Conservation (phyloP, 92 coral and sea anemone genomes). For the Nematostella vectensis region DNA sequence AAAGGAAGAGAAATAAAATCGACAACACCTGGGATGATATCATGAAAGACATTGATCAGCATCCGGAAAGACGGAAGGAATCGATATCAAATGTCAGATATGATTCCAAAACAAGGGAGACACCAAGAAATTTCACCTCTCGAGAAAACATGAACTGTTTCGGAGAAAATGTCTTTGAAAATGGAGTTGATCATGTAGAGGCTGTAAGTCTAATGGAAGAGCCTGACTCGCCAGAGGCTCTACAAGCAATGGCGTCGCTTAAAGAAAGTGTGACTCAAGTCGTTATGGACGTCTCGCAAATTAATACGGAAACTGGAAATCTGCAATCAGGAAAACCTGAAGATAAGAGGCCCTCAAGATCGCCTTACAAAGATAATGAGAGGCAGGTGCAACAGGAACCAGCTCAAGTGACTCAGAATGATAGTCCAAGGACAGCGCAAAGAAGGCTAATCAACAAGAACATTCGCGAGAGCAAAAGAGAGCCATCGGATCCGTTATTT, state of each 20-base stretch:
- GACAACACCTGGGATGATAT: constrained; percentile 14
- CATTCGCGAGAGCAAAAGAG: too few relatives aligned
- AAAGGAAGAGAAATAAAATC: constrained; percentile 13
- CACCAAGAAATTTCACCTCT: background rate
- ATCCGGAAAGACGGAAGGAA: constrained; percentile 5
- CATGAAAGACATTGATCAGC: constrained; percentile 10
- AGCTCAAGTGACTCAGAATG: too few relatives aligned
- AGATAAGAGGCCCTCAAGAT: too few relatives aligned
- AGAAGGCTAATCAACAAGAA: too few relatives aligned
- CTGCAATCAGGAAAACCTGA: too few relatives aligned
- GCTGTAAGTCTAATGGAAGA: background rate
- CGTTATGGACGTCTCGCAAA: background rate
- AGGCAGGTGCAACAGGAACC: too few relatives aligned
- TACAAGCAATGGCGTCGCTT: background rate
- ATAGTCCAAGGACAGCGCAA: too few relatives aligned
- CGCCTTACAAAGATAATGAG: too few relatives aligned
- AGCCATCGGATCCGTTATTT: too few relatives aligned
- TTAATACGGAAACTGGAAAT: too few relatives aligned
- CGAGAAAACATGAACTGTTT: background rate
- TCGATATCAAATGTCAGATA: background rate
- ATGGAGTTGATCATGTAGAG: background rate
- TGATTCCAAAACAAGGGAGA: background rate
- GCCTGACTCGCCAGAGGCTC: background rate
- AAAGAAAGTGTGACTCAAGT: background rate
- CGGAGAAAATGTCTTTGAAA: background rate